Evolutionary conservation across 2,888 invertebrate species (phyloP).

Genomic region (Exephanes ischioxanthus): DNA sequence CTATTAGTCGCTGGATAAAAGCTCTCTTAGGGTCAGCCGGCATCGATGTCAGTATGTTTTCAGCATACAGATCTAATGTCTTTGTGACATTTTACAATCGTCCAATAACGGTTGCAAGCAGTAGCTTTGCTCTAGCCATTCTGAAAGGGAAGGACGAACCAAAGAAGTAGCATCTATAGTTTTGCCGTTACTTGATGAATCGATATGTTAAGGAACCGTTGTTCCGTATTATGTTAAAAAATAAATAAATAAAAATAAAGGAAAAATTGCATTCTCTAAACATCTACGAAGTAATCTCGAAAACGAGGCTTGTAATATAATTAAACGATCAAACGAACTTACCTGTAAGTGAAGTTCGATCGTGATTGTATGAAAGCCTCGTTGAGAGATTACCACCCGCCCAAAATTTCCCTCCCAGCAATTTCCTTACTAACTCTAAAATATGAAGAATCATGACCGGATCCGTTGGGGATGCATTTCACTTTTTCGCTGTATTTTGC

Average conservation of each 20-base stretch:
- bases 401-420: constrained; percentile 1
- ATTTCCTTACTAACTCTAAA: constrained; percentile 9
- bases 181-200: not conserved
- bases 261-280: too few relatives aligned
- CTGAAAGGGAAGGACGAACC: not conserved
- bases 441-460: not conserved
- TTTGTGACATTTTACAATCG: too few relatives aligned
- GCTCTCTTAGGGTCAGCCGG: not conserved
- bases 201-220: not conserved
- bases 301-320: too few relatives aligned
- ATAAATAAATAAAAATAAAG: not conserved
- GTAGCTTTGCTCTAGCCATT: constrained; percentile 10
- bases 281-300: too few relatives aligned
- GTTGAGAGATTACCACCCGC: constrained; percentile 23
- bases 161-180: not conserved
- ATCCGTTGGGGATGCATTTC: too few relatives aligned
- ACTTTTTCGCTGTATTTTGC: constrained; percentile 7
- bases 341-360: too few relatives aligned
- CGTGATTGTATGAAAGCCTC: constrained; percentile 20
- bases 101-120: too few relatives aligned
- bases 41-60: too few relatives aligned
- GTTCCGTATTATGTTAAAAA: not conserved
- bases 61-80: too few relatives aligned
- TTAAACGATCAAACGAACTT: too few relatives aligned
- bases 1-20: constrained; percentile 71